These are phyloP conservation scores for Galemys pyrenaicus DNA, from an alignment of 2,113 vertebrate genomes.

Conservation along the genomic window DNA sequence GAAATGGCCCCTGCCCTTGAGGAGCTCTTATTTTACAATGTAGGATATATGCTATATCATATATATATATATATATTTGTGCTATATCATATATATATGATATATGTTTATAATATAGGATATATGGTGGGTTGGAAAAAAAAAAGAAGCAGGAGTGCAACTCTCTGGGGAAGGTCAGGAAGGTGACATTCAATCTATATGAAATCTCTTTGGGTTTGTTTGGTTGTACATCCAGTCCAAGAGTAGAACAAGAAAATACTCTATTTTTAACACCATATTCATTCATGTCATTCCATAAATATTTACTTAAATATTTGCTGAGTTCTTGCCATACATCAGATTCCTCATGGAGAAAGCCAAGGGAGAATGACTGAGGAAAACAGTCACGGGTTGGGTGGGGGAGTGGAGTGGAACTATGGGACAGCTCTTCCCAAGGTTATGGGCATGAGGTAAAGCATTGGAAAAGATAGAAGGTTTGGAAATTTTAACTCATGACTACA, in stretches of 20 bases:
- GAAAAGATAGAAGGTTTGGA: neutral
- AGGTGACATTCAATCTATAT: slow-evolving; percentile 69
- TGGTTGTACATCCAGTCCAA: slow-evolving; percentile 47
- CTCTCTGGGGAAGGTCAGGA: slow-evolving; percentile 54
- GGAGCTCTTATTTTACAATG: neutral
- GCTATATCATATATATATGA: no score
- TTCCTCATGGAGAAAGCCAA: slow-evolving; percentile 51
- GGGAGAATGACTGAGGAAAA: slow-evolving; percentile 50
- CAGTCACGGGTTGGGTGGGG: neutral
- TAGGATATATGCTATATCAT: neutral
- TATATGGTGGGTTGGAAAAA: slow-evolving; percentile 54
- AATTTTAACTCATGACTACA: neutral
- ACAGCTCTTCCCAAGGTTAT: neutral
- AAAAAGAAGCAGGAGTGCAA: neutral
- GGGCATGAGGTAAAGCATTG: neutral
- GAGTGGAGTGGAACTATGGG: neutral
- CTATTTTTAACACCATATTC: slow-evolving; percentile 75
- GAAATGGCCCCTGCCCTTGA: slow-evolving; percentile 48
- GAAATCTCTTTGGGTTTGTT: slow-evolving; percentile 65
- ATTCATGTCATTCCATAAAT: slow-evolving; percentile 70
- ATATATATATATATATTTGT: no score
- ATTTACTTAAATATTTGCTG: slow-evolving; percentile 77
- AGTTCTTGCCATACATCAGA: slow-evolving; percentile 37
- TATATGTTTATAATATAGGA: no score
- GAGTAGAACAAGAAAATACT: slow-evolving; percentile 59